phyloP scores from a whole-genome alignment of 2,797 vertebrate species.

The Phylloscopus collybita region DNA sequence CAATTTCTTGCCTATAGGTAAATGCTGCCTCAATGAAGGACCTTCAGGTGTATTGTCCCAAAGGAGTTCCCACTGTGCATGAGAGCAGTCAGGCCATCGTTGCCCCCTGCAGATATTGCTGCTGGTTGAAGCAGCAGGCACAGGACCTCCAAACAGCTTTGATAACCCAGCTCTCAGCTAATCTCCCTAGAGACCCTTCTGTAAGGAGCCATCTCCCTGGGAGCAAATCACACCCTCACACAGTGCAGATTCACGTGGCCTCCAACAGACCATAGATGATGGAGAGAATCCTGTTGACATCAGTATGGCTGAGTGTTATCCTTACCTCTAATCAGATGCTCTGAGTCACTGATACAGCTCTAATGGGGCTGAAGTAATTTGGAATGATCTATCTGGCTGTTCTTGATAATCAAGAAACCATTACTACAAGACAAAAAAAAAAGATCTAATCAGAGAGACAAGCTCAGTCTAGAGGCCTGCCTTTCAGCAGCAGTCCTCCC shows the following conservation, averaged over 20 bases:
- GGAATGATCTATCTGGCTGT: not conserved
- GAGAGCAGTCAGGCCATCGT: fast-evolving
- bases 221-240: not conserved
- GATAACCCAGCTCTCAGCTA: not conserved
- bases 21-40: not conserved
- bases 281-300: not conserved
- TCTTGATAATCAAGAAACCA: conserved; percentile 4
- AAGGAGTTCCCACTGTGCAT: not conserved
- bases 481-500: not conserved
- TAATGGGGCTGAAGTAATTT: not conserved
- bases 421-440: not conserved
- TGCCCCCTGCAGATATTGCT: fast-evolving
- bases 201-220: not conserved
- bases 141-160: not conserved
- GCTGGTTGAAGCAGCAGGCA: not conserved
- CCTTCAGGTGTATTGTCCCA: not conserved
- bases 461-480: not conserved
- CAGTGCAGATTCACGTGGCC: not conserved
- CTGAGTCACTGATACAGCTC: not conserved
- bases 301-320: not conserved
- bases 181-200: not conserved
- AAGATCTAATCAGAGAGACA: not conserved
- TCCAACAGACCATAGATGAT: fast-evolving
- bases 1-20: not conserved
- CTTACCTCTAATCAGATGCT: not conserved